Conservation (phyloP, 2,888 invertebrate species). For the Platypus cylindrus region DNA sequence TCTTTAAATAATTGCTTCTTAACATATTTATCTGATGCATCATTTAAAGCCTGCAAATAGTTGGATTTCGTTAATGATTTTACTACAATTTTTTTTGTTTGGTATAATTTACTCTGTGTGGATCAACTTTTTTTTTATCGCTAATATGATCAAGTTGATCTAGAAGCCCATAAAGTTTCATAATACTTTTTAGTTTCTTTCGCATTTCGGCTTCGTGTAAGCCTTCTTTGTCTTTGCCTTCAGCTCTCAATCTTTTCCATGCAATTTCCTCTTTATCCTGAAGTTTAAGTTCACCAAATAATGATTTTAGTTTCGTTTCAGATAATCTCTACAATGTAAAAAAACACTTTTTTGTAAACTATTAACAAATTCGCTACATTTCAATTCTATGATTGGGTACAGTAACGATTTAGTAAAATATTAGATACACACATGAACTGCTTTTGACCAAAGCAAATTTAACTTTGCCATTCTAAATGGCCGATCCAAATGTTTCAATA, state of each 20-base stretch:
- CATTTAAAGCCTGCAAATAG: conserved; percentile 26
- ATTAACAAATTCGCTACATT: too few relatives aligned
- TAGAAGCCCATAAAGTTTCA: conserved; percentile 66
- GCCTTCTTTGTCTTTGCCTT: conserved; percentile 80
- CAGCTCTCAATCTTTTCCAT: conserved; percentile 66
- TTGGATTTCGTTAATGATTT: conserved; percentile 1
- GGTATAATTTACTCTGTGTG: conserved; percentile 33
- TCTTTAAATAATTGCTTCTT: conserved; percentile 77
- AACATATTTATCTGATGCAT: conserved; percentile 45
- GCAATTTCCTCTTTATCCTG: conserved; percentile 88
- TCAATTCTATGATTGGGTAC: too few relatives aligned
- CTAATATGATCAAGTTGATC: conserved; percentile 66
- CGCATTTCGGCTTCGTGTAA: conserved; percentile 68
- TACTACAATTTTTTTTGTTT: not conserved
- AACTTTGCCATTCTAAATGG: conserved; percentile 86
- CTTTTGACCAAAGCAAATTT: conserved; percentile 82
- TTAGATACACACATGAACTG: conserved; percentile 57
- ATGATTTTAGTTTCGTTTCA: conserved; percentile 69
- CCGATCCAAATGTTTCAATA: conserved; percentile 59
- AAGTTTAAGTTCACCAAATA: conserved; percentile 79
- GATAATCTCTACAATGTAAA: conserved; percentile 56
- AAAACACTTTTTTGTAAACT: too few relatives aligned
- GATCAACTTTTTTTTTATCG: conserved; percentile 44
- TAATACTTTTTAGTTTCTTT: conserved; percentile 66
- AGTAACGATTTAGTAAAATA: not conserved